A percentile compares a stretch with the other conserved stretches of the same genome.
phyloP scores from a whole-genome alignment of 2,888 invertebrate species.

The Aspidiotus rigidus region DNA sequence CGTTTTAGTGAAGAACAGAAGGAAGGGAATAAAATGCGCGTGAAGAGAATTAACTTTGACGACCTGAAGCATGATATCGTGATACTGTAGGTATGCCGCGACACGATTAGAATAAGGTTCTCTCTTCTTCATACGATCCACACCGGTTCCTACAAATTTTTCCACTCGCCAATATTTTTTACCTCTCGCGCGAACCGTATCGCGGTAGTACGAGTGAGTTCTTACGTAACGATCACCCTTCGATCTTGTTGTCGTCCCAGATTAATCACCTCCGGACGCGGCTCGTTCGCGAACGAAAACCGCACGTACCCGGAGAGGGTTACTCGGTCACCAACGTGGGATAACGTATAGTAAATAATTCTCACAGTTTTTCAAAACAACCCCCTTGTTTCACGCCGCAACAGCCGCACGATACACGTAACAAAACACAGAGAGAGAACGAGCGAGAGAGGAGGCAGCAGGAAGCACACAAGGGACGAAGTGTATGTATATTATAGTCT shows the following conservation, averaged over 20 bases:
- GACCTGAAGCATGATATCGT: no score
- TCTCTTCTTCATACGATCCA: no score
- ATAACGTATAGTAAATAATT: constrained; percentile 31
- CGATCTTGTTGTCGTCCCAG: neutral
- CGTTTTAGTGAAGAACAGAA: no score
- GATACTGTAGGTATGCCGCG: no score
- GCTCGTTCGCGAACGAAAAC: constrained; percentile 21
- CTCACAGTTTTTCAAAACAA: constrained; percentile 32
- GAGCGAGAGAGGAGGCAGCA: neutral
- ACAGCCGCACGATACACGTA: no score
- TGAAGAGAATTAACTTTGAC: no score
- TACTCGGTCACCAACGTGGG: constrained; percentile 28
- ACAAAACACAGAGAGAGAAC: neutral
- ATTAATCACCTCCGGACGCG: neutral
- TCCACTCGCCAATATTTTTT: neutral
- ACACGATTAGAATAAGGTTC: no score
- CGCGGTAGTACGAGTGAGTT: no score
- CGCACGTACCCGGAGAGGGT: constrained; percentile 13
- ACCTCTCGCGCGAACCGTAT: neutral
- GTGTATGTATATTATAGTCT: neutral
- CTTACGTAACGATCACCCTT: neutral
- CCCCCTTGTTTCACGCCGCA: constrained; percentile 10
- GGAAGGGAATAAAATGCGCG: no score
- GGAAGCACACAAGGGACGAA: neutral
- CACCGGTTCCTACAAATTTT: neutral